These are phyloP conservation scores for Micromussa lordhowensis DNA, from an alignment of 92 coral and sea anemone species.

Conservation along the genomic window DNA sequence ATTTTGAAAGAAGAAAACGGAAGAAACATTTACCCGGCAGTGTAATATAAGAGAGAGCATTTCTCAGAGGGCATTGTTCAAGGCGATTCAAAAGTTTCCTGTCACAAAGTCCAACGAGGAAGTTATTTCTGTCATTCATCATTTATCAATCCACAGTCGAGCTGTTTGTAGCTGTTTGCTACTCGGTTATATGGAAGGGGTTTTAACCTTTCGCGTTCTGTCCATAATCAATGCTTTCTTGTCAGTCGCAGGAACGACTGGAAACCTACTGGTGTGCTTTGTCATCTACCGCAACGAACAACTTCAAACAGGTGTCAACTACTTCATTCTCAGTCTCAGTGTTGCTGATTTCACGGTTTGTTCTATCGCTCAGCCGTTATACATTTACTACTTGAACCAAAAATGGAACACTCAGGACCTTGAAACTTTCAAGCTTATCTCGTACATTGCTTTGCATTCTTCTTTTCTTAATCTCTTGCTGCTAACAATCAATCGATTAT, in stretches of 20 bases:
- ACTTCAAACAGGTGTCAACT: constrained; percentile 68
- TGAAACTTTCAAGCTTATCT: constrained; percentile 57
- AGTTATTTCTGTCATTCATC: not conserved
- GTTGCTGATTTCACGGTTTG: constrained; percentile 72
- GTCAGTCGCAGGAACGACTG: constrained; percentile 55
- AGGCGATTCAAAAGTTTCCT: not conserved
- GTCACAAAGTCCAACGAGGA: not conserved
- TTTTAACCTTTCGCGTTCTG: constrained; percentile 20
- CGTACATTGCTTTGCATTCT: constrained; percentile 69
- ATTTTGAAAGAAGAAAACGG: not conserved
- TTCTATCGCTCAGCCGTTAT: constrained; percentile 65
- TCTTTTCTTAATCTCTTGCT: constrained; percentile 64
- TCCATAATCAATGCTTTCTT: constrained; percentile 53
- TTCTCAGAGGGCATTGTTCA: not conserved
- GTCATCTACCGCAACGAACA: constrained; percentile 64
- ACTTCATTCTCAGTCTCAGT: constrained; percentile 61
- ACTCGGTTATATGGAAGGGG: constrained; percentile 8
- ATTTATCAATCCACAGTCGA: not conserved
- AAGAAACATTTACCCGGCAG: not conserved
- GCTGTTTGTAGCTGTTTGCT: not conserved
- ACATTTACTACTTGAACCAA: constrained; percentile 59
- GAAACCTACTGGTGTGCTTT: constrained; percentile 59
- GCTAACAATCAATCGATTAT: constrained; percentile 65
- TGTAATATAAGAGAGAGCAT: not conserved
- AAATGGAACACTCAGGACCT: constrained; percentile 42